These are phyloP conservation scores for Etheostoma perlongum DNA, from an alignment of 2,797 vertebrate species.

Conservation along the genomic window DNA sequence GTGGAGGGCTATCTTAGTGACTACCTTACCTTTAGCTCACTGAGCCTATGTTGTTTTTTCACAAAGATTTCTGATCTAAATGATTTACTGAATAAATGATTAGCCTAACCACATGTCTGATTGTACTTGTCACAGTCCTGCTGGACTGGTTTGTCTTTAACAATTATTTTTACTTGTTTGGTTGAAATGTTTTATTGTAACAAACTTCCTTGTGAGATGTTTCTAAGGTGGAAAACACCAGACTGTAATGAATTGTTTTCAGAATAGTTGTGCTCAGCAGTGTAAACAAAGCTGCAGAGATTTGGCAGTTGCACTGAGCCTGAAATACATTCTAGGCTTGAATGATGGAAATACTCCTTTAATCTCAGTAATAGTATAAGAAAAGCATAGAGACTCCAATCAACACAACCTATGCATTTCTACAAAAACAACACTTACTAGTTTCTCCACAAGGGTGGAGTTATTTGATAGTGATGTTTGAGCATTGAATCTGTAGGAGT, in stretches of 20 bases:
- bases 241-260: neutral
- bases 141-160: conserved; percentile 46
- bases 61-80: neutral
- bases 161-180: neutral
- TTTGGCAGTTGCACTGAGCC: neutral
- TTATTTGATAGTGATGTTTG: conserved; percentile 41
- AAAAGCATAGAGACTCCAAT: conserved; percentile 19
- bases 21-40: too few relatives aligned
- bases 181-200: neutral
- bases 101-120: conserved; percentile 2
- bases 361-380: conserved; percentile 11
- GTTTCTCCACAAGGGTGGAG: conserved; percentile 51
- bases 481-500: conserved; percentile 27
- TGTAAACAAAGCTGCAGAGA: conserved; percentile 25
- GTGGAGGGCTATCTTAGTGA: too few relatives aligned
- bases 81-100: conserved; percentile 4
- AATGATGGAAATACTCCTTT: conserved; percentile 19
- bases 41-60: too few relatives aligned
- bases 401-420: conserved; percentile 7
- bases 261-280: neutral
- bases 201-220: conserved; percentile 8
- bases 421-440: conserved; percentile 24
- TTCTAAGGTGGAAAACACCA: conserved; percentile 6
- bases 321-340: neutral
- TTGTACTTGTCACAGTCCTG: conserved; percentile 14